Conservation (phyloP, 2,797 vertebrate genomes). For the Glyptemys insculpta region DNA sequence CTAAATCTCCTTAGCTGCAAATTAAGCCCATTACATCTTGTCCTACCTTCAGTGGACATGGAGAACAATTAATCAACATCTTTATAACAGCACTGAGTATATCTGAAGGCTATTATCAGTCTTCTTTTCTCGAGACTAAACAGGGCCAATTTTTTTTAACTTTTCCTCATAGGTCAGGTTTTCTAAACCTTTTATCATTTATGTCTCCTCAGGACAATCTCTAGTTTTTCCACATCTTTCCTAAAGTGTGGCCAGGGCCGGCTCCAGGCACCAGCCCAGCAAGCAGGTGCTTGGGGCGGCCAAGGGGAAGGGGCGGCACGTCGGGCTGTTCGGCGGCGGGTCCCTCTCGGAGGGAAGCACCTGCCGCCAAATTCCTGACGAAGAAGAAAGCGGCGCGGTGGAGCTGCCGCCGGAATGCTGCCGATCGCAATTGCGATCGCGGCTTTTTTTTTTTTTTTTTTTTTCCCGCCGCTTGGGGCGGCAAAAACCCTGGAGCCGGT, state of each 20-base stretch:
- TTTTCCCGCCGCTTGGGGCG: no score
- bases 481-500: no score
- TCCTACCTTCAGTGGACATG: neutral
- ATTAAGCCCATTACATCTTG: neutral
- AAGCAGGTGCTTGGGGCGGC: no score
- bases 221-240: neutral
- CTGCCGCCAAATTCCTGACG: no score
- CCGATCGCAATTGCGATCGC: no score
- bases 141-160: neutral
- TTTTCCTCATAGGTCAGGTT: neutral
- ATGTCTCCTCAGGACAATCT: neutral
- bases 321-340: no score
- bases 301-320: no score
- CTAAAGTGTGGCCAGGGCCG: neutral
- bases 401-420: no score
- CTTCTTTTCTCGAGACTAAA: neutral
- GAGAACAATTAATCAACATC: neutral
- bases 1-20: neutral
- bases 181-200: neutral
- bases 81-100: neutral
- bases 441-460: no score
- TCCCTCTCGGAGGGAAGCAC: no score
- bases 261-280: no score
- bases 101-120: neutral
- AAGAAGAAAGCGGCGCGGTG: no score